phyloP scores from a whole-genome alignment of 1,140 invertebrate species.

The Diuraphis noxia region DNA sequence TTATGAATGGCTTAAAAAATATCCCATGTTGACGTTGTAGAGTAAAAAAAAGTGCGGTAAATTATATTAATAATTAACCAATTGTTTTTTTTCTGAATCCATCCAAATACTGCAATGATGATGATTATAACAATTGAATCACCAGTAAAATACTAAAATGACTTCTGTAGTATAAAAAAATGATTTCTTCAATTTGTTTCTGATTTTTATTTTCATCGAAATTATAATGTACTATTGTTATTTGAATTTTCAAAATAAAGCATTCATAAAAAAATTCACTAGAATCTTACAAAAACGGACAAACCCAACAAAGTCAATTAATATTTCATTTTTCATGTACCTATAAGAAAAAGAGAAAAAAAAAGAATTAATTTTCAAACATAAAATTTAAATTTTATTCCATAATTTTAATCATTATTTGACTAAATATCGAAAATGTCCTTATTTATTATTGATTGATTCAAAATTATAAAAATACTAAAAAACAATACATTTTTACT shows the following conservation, averaged over 20 bases:
- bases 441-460: not conserved
- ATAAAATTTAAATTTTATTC: constrained; percentile 22
- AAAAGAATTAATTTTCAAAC: not conserved
- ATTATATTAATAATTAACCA: constrained; percentile 39
- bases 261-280: not conserved
- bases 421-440: not conserved
- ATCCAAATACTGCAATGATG: constrained; percentile 17
- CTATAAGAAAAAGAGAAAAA: not conserved
- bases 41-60: not conserved
- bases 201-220: constrained; percentile 30
- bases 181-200: constrained; percentile 25
- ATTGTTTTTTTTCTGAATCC: constrained; percentile 22
- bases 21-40: not conserved
- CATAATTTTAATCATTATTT: not conserved
- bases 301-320: constrained; percentile 13
- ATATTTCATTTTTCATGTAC: too few species aligned
- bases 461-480: not conserved
- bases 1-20: not conserved
- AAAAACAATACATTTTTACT: not conserved
- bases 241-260: constrained; percentile 1
- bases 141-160: not conserved
- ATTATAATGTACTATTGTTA: constrained; percentile 35
- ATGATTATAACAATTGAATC: constrained; percentile 28
- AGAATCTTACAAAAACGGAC: not conserved
- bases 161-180: constrained; percentile 24